Conservation (phyloP, 2,113 vertebrate genomes). For the Pongo abelii region DNA sequence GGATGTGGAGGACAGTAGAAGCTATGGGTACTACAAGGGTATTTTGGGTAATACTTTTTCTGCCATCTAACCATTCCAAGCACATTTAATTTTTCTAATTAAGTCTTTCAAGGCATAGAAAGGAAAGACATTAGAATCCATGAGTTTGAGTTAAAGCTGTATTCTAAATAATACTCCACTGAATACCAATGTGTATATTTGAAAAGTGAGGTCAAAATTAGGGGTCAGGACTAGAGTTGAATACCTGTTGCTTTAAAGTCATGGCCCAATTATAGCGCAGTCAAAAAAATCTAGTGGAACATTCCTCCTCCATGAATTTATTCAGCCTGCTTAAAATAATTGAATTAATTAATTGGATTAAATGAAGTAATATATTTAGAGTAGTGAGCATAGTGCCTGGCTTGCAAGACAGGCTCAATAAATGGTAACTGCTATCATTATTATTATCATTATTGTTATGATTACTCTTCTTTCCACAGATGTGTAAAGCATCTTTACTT, state of each 20-base stretch:
- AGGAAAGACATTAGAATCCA: neutral
- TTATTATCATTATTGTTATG: neutral
- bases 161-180: neutral
- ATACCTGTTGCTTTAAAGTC: neutral
- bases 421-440: neutral
- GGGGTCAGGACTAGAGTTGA: neutral
- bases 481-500: neutral
- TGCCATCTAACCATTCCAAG: neutral
- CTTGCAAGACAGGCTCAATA: neutral
- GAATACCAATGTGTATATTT: neutral
- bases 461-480: neutral
- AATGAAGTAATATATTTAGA: neutral
- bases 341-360: neutral
- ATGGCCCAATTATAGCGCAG: fast-evolving
- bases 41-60: too few species aligned
- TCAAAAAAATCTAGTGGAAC: fast-evolving
- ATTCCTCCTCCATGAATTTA: neutral
- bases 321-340: too few species aligned
- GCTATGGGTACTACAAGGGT: fast-evolving
- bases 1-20: fast-evolving
- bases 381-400: fast-evolving
- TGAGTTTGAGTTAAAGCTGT: neutral
- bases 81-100: neutral
- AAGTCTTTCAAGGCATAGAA: neutral
- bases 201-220: neutral